Conservation (phyloP, 2,797 vertebrate genomes). For the Semaprochilodus insignis region DNA sequence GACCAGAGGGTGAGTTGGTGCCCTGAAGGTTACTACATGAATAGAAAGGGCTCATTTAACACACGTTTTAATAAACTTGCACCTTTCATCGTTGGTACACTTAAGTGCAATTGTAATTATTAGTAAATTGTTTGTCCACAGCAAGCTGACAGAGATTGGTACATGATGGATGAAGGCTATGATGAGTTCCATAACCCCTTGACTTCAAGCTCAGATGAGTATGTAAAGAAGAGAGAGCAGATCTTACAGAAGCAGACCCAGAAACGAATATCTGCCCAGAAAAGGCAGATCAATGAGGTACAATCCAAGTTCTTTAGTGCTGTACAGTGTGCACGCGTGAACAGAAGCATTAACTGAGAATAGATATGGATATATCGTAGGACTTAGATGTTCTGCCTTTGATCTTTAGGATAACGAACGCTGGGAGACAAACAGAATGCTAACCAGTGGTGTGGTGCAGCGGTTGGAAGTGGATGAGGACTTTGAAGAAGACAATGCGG, state of each 20-base stretch:
- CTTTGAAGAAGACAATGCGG: conserved; percentile 97
- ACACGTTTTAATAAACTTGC: background rate
- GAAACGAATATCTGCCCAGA: conserved; percentile 97
- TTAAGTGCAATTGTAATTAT: background rate
- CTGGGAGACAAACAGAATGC: conserved; percentile 99
- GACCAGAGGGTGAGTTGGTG: conserved; percentile 87
- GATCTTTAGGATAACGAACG: conserved; percentile 91
- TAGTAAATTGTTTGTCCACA: conserved; percentile 58
- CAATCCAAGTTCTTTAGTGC: background rate
- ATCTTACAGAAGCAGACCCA: conserved; percentile 96
- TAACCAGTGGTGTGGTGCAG: conserved; percentile 98
- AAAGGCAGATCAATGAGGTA: conserved; percentile 97
- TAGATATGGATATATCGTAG: background rate
- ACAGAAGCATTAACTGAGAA: background rate
- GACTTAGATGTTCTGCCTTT: conserved; percentile 5
- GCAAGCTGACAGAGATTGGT: conserved; percentile 99
- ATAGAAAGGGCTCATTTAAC: background rate
- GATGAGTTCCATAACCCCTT: conserved; percentile 97
- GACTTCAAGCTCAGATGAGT: conserved; percentile 93
- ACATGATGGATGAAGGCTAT: conserved; percentile 99
- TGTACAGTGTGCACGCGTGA: background rate
- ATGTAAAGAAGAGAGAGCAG: conserved; percentile 94
- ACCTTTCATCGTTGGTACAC: background rate
- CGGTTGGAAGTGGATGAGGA: conserved; percentile 97
- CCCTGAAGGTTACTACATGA: background rate